Base-by-base conservation (phyloP, 35 echinoderm and acorn worm species). In the Stichopus chloronotus region DNA sequence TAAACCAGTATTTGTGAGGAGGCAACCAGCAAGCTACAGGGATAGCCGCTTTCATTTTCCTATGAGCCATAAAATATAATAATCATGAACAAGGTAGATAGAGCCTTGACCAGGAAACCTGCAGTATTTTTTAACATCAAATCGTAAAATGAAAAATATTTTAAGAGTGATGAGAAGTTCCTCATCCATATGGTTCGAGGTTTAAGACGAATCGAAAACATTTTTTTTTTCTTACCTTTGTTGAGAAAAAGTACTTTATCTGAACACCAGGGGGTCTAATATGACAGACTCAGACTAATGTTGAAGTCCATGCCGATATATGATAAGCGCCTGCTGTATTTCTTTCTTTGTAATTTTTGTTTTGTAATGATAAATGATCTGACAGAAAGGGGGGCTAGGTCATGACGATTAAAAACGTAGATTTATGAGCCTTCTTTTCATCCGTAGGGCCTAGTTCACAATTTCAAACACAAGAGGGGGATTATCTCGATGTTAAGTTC, bases 11-110 rank as follows among this genome's bases (percentile, higher is more conserved):
- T 14, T 10, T 61, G 14, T 78, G 78, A 25, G 17, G 25, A 43
- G 30, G 30, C 30, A 43, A 43, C 30, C 30, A 3, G 30, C 30
- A 43, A 43, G 30, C 3, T 43, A 1, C 30, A 17, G 25, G 23
- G 78, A 81, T 81, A 81, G 78, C 78, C 17, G 30, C 30, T 30
- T 81, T 22, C 78, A 43, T 81, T 81, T 21, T 81, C 78, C 78
- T 81, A 43, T 81, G 23, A 30, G 78, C 78, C 52, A 81, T 81
- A 81, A 81, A 81, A 81, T 81, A 25, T 43, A 81, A 25, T 43
- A 81, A 81, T 81, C 25, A 30, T 30, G 52, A 81, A 81, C 78
- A 81, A 81, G 25, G 25, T 81, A 81, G 23, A 81, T 52, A 21
- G 78, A 81, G 52, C 25, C 78, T 81, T 81, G 17, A 30, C 52